phyloP scores from a whole-genome alignment of 2,888 invertebrate species.

The Tenthredo scrophulariae region DNA sequence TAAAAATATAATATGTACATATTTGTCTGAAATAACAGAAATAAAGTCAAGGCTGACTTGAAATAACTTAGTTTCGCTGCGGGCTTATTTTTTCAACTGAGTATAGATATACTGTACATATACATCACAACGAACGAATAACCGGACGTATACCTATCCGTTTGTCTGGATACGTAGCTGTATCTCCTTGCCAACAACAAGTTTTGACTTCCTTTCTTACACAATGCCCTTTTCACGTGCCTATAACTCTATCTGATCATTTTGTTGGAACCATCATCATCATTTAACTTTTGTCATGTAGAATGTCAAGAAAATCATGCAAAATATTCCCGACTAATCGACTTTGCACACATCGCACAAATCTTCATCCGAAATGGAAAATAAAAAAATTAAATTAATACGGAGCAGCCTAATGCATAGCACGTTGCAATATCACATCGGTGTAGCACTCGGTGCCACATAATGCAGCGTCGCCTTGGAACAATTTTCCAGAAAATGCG shows the following conservation, averaged over 20 bases:
- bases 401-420: neutral
- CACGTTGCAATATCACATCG: neutral
- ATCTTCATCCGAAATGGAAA: neutral
- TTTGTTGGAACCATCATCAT: too few relatives aligned
- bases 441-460: neutral
- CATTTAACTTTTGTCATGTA: neutral
- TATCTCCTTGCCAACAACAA: conserved; percentile 17
- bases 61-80: neutral
- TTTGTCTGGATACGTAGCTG: neutral
- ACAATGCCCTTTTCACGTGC: neutral
- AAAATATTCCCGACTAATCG: neutral
- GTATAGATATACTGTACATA: neutral
- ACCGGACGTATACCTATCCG: neutral
- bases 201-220: conserved; percentile 19
- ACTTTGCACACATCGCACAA: neutral
- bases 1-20: neutral
- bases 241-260: neutral
- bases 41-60: conserved; percentile 29
- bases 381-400: neutral
- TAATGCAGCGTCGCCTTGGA: conserved; percentile 8
- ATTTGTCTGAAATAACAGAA: conserved; percentile 21
- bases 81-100: conserved; percentile 24
- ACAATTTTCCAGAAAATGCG: conserved; percentile 34
- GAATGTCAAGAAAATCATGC: neutral
- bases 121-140: neutral